Conservation (phyloP, 2,797 vertebrate genomes). For the Alca torda region DNA sequence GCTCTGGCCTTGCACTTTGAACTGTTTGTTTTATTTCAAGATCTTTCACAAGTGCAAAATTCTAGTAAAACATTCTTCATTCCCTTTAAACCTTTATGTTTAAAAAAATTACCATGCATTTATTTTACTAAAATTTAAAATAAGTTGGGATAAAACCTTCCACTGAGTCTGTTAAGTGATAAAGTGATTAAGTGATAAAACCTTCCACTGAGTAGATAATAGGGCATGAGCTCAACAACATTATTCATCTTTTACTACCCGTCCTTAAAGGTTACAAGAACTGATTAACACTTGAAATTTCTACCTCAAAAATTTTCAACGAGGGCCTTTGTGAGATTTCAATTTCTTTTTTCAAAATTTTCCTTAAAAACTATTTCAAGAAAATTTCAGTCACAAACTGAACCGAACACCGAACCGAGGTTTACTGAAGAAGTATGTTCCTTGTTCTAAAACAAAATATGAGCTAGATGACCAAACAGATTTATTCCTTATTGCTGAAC, state of each 20-base stretch:
- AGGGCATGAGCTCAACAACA: not conserved
- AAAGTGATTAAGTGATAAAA: not conserved
- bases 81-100: not conserved
- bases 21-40: not conserved
- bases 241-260: not conserved
- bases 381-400: not conserved
- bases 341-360: not conserved
- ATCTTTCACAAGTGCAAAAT: not conserved
- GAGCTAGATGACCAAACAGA: not conserved
- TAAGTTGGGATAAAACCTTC: not conserved
- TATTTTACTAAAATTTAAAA: not conserved
- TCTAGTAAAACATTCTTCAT: not conserved
- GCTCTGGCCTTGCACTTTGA: not conserved
- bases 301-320: not conserved
- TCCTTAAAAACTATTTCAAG: not conserved
- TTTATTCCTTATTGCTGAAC: not conserved
- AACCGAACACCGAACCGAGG: fast-evolving
- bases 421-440: not conserved
- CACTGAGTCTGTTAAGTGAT: not conserved
- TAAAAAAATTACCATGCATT: not conserved
- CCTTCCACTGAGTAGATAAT: not conserved
- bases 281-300: not conserved
- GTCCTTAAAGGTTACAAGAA: not conserved
- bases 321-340: not conserved
- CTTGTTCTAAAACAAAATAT: not conserved